phyloP scores from a whole-genome alignment of 1,140 invertebrate species.

The Pantala flavescens region DNA sequence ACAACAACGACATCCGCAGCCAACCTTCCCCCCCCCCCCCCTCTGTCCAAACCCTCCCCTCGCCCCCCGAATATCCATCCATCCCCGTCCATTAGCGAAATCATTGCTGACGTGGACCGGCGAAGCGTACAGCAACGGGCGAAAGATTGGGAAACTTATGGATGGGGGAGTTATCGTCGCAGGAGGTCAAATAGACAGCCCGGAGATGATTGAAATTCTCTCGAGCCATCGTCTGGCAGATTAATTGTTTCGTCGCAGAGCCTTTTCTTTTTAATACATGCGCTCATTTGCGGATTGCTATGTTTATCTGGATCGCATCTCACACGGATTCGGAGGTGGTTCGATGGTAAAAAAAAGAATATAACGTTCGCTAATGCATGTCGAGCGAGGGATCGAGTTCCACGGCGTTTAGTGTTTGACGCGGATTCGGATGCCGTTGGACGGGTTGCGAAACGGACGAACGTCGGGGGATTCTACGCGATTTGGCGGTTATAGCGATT shows the following conservation, averaged over 20 bases:
- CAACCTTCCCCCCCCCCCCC: background rate
- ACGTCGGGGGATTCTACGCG: no score
- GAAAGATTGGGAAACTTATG: constrained; percentile 9
- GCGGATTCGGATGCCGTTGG: no score
- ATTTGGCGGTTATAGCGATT: no score
- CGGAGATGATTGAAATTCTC: constrained; percentile 5
- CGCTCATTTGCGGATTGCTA: background rate
- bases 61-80: background rate
- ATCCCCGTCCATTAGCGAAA: background rate
- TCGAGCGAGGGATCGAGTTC: no score
- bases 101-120: constrained; percentile 2
- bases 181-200: background rate
- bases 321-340: background rate
- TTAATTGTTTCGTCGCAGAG: background rate
- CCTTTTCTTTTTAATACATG: background rate
- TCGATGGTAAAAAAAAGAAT: background rate
- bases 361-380: no score
- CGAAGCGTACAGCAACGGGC: background rate
- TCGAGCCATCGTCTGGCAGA: background rate
- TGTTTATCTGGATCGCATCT: background rate
- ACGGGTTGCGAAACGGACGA: no score
- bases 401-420: no score
- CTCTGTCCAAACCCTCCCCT: background rate
- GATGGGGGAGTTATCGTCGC: background rate
- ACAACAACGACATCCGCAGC: background rate